A percentile compares a stretch with the other conserved stretches of the same genome.
Conservation (phyloP, 2,797 vertebrate genomes). For the Argentina silus region DNA sequence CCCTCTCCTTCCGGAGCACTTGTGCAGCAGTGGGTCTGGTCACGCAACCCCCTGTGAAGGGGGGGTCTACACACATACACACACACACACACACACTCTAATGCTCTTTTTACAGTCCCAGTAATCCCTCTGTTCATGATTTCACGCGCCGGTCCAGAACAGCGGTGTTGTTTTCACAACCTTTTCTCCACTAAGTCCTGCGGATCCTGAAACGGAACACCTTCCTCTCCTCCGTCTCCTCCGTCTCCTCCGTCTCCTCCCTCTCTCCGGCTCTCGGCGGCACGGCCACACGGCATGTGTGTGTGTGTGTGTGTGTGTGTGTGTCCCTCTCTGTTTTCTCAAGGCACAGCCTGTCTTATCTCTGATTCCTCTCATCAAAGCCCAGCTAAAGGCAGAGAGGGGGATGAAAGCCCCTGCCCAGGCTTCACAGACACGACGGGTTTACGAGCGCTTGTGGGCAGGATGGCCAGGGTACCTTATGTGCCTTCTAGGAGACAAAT, state of each 20-base stretch:
- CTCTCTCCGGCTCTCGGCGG: no score
- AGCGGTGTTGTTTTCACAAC: constrained; percentile 80
- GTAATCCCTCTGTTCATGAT: constrained; percentile 82
- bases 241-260: no score
- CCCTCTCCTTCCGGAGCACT: constrained; percentile 4
- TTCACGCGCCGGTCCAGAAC: constrained; percentile 71
- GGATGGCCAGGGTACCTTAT: not conserved
- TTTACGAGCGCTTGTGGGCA: constrained; percentile 34
- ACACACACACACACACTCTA: constrained; percentile 39
- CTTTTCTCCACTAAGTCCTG: constrained; percentile 73
- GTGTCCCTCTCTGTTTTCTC: constrained; percentile 47
- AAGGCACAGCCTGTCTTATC: constrained; percentile 56
- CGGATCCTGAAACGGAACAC: constrained; percentile 77
- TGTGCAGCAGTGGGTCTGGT: constrained; percentile 33
- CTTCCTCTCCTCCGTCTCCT: constrained; percentile 31
- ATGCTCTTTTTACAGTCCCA: constrained; percentile 76
- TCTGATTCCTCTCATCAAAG: constrained; percentile 57
- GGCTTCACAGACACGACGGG: constrained; percentile 5
- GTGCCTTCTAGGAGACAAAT: not conserved
- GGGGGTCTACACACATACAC: constrained; percentile 17
- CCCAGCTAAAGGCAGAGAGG: constrained; percentile 27
- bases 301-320: no score
- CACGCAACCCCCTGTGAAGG: constrained; percentile 55
- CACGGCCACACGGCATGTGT: no score
- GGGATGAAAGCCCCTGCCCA: constrained; percentile 32